Conservation (phyloP, 2,888 invertebrate species). For the Pachycephus smyrnensis region DNA sequence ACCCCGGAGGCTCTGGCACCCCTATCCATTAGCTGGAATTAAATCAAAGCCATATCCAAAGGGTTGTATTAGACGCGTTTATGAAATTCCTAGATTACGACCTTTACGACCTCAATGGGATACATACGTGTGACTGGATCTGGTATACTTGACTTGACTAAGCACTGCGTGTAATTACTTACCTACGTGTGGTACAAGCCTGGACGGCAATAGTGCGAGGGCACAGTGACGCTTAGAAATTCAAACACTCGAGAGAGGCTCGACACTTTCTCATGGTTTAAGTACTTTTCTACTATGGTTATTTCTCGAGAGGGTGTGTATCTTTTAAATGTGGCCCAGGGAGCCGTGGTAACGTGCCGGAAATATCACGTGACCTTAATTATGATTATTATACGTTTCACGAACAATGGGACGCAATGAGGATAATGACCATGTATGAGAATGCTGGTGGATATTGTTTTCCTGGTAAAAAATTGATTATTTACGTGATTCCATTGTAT, state of each 20-base stretch:
- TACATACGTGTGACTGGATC: background rate
- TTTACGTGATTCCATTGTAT: background rate
- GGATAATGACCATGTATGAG: background rate
- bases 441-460: background rate
- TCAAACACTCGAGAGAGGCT: background rate
- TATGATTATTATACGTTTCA: background rate
- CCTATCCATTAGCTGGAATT: constrained; percentile 59
- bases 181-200: background rate
- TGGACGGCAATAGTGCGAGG: background rate
- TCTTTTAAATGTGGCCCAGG: background rate
- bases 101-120: constrained; percentile 7
- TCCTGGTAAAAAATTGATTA: background rate
- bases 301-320: background rate
- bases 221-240: background rate
- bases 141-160: background rate
- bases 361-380: background rate
- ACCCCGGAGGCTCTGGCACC: constrained; percentile 50
- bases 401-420: background rate
- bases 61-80: constrained; percentile 38
- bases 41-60: constrained; percentile 51
- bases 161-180: background rate
- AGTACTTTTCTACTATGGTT: background rate
- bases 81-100: constrained; percentile 45
- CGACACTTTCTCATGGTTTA: constrained; percentile 1
- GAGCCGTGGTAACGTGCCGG: background rate